Base-by-base conservation (phyloP, 2,888 invertebrate species). In the Brenthis ino region DNA sequence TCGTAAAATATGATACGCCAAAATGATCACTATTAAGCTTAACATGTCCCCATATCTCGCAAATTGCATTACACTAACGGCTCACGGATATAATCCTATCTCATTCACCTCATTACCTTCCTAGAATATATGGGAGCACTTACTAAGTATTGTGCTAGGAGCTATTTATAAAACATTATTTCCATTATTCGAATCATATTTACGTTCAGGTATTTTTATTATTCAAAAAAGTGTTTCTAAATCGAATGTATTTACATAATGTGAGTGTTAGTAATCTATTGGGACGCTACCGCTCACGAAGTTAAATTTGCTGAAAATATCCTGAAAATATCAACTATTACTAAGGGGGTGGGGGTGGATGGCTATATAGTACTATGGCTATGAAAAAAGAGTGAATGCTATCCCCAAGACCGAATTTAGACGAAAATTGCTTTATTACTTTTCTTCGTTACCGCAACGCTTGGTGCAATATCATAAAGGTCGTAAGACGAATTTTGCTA, bases 11-110 rank as follows among this genome's bases (percentile, higher is more conserved):
- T 53, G 63, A 63, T 63, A 63, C n/a, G 48, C 50, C 37, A 53
- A 63, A 63, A 63, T 53, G 63, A 53, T 63, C 33, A 16, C 63
- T 63, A 53, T 53, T 63, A 63, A 53, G 58, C 48, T 28, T 28
- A 50, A 28, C 28, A 28, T 50, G 37, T 63, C 53, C 37, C 53
- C 53, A 53, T 63, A 63, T 63, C 51, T 63, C 51, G 33, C 53
- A 53, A 63, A 63, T 63, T 53, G 63, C 63, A 63, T 51, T 63
- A 53, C 37, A 63, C 51, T 63, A 63, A 53, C 63, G 33, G 63
- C 53, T 43, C 16, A 50, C 20, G 20, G 14, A 24, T 13, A 28
- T 61, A 61, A 61, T 61, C 50, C 61, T 63, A 63, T 63, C 63
- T 53, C 43, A 63, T 53, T 53, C 63, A 53, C 51, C 37, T 63